A percentile compares a stretch with the other conserved stretches of the same genome.
Evolutionary conservation across 37 sponge, comb jelly and placozoan genomes (phyloP).

Genomic region (Ephydatia muelleri): DNA sequence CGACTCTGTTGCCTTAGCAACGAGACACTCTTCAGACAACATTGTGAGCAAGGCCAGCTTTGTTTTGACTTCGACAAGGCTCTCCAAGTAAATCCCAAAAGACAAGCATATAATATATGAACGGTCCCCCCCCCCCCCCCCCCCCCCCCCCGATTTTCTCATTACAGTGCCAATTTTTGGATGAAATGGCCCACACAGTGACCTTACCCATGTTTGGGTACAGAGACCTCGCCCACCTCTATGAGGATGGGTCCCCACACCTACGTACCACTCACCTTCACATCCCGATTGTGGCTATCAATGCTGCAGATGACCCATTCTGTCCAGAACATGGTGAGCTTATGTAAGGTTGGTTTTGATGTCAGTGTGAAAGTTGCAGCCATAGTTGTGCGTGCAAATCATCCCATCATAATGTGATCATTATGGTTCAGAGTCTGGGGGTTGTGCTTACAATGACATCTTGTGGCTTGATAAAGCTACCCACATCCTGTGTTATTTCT

Average conservation of each 20-base stretch:
- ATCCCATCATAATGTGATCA: too few species aligned
- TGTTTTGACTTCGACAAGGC: conserved; percentile 40
- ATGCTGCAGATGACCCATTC: conserved; percentile 66
- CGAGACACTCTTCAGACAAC: not conserved
- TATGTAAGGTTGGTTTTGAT: not conserved
- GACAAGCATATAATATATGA: too few species aligned
- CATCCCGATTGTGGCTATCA: conserved; percentile 56
- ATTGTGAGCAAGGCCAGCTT: conserved; percentile 6
- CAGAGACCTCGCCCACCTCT: conserved; percentile 20
- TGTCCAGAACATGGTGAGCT: conserved; percentile 63
- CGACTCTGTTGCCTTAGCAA: not conserved
- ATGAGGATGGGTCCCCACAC: conserved; percentile 30
- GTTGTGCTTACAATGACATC: too few species aligned
- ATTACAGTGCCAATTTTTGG: conserved; percentile 2
- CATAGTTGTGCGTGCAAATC: too few species aligned
- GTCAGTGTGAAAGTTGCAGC: too few species aligned
- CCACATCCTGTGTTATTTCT: too few species aligned
- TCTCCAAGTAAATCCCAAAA: conserved; percentile 25
- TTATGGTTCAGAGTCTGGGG: too few species aligned
- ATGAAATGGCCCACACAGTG: conserved; percentile 15
- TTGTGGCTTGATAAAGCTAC: too few species aligned
- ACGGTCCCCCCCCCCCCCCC: too few species aligned
- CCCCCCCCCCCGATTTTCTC: too few species aligned
- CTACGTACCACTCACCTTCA: conserved; percentile 18
- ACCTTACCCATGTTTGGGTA: conserved; percentile 77